Conservation (phyloP, 1,140 invertebrate genomes). For the Globodera ellingtonae region DNA sequence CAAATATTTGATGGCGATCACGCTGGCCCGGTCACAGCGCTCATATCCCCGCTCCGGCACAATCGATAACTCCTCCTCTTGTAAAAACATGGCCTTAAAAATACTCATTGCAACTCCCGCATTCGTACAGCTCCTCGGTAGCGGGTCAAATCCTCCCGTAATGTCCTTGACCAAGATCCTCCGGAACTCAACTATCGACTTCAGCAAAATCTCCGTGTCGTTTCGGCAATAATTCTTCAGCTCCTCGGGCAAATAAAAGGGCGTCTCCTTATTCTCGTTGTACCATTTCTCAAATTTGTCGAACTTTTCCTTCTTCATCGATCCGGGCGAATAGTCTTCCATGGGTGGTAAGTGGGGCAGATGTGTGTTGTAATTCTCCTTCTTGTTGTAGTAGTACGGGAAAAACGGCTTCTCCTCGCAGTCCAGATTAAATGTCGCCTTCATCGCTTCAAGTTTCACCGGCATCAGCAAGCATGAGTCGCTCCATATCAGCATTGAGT, state of each 20-base stretch:
- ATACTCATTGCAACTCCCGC: not conserved
- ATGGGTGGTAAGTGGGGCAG: not conserved
- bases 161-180: no score
- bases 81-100: not conserved
- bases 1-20: not conserved
- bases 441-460: not conserved
- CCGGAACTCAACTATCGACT: no score
- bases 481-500: not conserved
- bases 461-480: not conserved
- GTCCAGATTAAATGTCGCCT: constrained; percentile 6
- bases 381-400: not conserved
- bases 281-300: constrained; percentile 5
- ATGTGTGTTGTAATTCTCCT: not conserved
- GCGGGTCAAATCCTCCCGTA: no score
- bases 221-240: constrained; percentile 11
- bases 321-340: not conserved
- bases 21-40: not conserved
- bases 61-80: not conserved
- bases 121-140: not conserved
- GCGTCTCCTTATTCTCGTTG: constrained; percentile 1
- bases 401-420: not conserved
- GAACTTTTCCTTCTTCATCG: constrained; percentile 6
- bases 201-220: constrained; percentile 6
- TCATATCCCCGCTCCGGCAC: constrained; percentile 10
- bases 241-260: constrained; percentile 2